Evolutionary conservation across 1,140 invertebrate genomes (phyloP).

Genomic region (Tetramorium parvispinum): DNA sequence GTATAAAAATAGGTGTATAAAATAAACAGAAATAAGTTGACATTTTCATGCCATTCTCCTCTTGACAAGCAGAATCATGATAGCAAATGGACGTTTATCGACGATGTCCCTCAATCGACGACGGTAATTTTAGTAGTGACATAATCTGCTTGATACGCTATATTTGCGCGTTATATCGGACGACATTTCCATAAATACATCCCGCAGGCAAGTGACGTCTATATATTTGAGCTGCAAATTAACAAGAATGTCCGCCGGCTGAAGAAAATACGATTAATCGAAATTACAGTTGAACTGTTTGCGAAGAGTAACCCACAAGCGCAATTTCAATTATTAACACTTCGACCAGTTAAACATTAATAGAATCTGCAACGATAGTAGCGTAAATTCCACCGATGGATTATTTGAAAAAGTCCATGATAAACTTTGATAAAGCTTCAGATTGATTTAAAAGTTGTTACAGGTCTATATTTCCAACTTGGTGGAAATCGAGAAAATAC

Average conservation of each 20-base stretch:
- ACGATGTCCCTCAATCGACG: background rate
- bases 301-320: constrained; percentile 27
- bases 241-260: constrained; percentile 47
- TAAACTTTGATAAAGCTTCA: constrained; percentile 35
- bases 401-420: constrained; percentile 31
- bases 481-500: constrained; percentile 15
- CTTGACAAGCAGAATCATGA: constrained; percentile 14
- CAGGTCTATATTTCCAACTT: constrained; percentile 7
- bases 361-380: background rate
- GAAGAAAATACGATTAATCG: constrained; percentile 51
- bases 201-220: constrained; percentile 17
- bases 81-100: constrained; percentile 26
- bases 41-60: background rate
- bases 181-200: constrained; percentile 49
- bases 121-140: constrained; percentile 47
- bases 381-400: background rate
- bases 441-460: constrained; percentile 43
- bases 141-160: constrained; percentile 36
- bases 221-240: constrained; percentile 30
- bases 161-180: constrained; percentile 23
- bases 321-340: constrained; percentile 57
- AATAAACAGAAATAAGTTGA: background rate
- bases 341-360: constrained; percentile 45
- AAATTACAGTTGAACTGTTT: constrained; percentile 48
- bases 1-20: background rate